These are phyloP conservation scores for Litoditis marina DNA, from an alignment of 2,888 invertebrate species.

Conservation along the genomic window DNA sequence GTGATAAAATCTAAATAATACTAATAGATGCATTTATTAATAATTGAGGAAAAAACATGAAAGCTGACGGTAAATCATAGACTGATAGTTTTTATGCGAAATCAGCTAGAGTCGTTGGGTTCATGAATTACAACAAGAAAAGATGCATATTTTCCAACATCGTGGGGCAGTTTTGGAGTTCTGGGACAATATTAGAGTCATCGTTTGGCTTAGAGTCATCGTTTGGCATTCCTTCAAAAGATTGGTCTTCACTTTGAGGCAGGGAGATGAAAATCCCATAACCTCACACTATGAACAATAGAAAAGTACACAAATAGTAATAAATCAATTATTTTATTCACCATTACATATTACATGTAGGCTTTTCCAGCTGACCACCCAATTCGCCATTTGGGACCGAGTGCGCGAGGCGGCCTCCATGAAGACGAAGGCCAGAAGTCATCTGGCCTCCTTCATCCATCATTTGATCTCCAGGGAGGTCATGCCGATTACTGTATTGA, in stretches of 20 bases:
- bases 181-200: too few species aligned
- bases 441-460: slow-evolving; percentile 28
- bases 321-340: too few species aligned
- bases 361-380: slow-evolving; percentile 74
- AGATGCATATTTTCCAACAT: neutral
- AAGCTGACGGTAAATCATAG: too few species aligned
- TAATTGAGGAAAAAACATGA: too few species aligned
- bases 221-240: neutral
- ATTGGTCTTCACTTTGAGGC: too few species aligned
- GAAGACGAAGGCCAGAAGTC: slow-evolving; percentile 54
- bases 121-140: neutral
- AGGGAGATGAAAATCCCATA: too few species aligned
- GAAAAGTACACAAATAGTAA: too few species aligned
- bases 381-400: slow-evolving; percentile 87
- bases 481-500: slow-evolving; percentile 36
- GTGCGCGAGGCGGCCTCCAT: slow-evolving; percentile 76
- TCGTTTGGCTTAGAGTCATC: neutral
- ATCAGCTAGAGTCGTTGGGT: too few species aligned
- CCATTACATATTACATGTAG: too few species aligned
- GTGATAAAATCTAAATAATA: neutral
- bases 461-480: slow-evolving; percentile 31
- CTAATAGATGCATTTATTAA: too few species aligned
- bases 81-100: too few species aligned
- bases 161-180: neutral
- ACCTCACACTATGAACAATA: too few species aligned